Conservation (phyloP, 2,113 vertebrate genomes). For the Chlorodrepanis virens region DNA sequence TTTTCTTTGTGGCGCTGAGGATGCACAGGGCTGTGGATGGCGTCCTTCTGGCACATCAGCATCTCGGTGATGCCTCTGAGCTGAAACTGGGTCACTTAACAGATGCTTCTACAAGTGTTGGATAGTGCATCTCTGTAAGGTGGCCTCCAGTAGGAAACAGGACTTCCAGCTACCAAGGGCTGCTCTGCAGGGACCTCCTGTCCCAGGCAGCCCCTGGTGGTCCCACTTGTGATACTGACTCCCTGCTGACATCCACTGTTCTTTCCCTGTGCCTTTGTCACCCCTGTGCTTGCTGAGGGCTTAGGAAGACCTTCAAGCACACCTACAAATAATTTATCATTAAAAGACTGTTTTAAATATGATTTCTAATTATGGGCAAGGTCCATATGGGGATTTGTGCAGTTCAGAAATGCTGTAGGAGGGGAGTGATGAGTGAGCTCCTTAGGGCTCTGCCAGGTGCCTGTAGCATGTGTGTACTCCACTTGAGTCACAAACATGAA, state of each 20-base stretch:
- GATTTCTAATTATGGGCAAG: neutral
- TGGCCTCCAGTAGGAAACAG: neutral
- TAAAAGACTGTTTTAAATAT: neutral
- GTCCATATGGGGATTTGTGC: neutral
- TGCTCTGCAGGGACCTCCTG: neutral
- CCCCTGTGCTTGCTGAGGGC: neutral
- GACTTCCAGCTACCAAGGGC: neutral
- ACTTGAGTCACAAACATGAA: neutral
- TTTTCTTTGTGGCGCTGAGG: neutral
- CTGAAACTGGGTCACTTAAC: neutral
- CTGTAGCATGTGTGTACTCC: neutral
- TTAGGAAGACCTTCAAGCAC: neutral
- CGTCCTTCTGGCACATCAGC: neutral
- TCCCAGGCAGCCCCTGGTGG: neutral
- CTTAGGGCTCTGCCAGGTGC: neutral
- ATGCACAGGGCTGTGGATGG: rapidly evolving
- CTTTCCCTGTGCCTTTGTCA: neutral
- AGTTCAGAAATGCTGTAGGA: neutral
- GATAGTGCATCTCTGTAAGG: neutral
- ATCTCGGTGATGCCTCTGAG: neutral
- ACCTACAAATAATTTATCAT: neutral
- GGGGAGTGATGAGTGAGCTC: rapidly evolving
- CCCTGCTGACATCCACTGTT: neutral
- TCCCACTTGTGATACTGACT: neutral
- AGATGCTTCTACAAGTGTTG: neutral